A percentile compares a stretch with the other conserved stretches of the same genome.
phyloP scores from a whole-genome alignment of 2,888 invertebrate species.

The Cheilosia urbana region DNA sequence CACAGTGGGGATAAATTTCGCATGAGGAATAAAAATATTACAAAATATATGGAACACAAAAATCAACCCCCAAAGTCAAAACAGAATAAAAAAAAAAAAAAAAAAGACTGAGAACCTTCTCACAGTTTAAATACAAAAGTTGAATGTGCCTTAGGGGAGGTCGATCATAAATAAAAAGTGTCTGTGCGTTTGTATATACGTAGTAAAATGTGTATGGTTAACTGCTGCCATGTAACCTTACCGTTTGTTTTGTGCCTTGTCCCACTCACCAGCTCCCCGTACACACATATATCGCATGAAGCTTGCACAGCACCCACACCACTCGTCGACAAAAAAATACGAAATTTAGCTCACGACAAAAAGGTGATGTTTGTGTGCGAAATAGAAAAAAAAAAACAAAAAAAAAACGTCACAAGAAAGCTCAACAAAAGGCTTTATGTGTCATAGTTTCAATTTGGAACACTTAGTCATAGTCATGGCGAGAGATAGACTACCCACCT shows the following conservation, averaged over 20 bases:
- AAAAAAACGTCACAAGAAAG: conserved; percentile 5
- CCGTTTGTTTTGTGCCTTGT: conserved; percentile 27
- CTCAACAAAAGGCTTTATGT: conserved; percentile 44
- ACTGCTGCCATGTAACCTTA: conserved; percentile 48
- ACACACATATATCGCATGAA: not conserved
- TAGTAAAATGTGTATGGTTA: conserved; percentile 23
- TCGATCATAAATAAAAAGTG: conserved; percentile 64
- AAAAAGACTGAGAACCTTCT: not conserved
- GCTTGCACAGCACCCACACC: conserved; percentile 43
- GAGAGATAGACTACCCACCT: not conserved
- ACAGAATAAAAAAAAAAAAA: conserved; percentile 2
- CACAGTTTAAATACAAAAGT: conserved; percentile 52
- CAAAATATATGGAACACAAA: conserved; percentile 12
- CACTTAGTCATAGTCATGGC: conserved; percentile 48
- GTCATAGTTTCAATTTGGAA: conserved; percentile 56
- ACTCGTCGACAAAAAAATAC: conserved; percentile 1
- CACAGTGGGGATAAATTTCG: not conserved
- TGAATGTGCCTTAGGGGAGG: conserved; percentile 60
- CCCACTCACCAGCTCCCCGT: not conserved
- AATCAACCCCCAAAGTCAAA: conserved; percentile 46
- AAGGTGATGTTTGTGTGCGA: conserved; percentile 22
- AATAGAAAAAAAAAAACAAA: conserved; percentile 13
- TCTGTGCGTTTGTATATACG: conserved; percentile 9
- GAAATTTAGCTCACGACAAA: conserved; percentile 37
- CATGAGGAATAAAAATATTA: conserved; percentile 18